phyloP scores from a whole-genome alignment of 2,113 vertebrate genomes.

The Tragelaphus imberbis region DNA sequence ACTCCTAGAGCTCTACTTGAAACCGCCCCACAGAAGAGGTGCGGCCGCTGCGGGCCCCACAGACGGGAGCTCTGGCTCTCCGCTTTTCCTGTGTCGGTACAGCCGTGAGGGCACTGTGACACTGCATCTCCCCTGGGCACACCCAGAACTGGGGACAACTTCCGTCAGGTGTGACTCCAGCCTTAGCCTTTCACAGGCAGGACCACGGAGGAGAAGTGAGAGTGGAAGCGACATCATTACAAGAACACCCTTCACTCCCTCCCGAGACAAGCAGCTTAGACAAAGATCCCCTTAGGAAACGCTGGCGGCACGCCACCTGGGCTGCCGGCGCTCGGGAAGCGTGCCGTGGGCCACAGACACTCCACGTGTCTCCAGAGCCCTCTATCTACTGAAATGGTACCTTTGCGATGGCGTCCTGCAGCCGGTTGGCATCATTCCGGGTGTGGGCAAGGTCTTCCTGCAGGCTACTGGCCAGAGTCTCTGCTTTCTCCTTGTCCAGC shows the following conservation, averaged over 20 bases:
- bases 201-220: neutral
- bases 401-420: slow-evolving; percentile 92
- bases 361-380: rapidly evolving
- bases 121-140: neutral
- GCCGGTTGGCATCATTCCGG: slow-evolving; percentile 83
- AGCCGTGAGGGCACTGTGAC: neutral
- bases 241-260: neutral
- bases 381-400: slow-evolving; percentile 67
- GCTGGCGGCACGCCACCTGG: neutral
- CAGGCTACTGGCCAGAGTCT: slow-evolving; percentile 85
- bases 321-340: neutral
- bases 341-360: rapidly evolving
- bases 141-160: neutral
- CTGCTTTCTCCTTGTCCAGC: slow-evolving; percentile 92
- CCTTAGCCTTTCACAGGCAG: neutral
- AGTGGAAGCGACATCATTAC: neutral
- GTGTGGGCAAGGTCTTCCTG: slow-evolving; percentile 90
- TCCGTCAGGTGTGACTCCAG: neutral
- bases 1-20: neutral
- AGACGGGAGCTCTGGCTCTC: neutral
- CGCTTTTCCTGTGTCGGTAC: neutral
- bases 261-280: neutral
- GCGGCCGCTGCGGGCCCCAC: neutral
- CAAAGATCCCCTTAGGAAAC: neutral
- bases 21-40: neutral